Percentiles rank a stretch among this genome's conserved stretches.
These are phyloP conservation scores for Schizaphis graminum DNA, from an alignment of 2,888 invertebrate genomes.

Conservation along the genomic window DNA sequence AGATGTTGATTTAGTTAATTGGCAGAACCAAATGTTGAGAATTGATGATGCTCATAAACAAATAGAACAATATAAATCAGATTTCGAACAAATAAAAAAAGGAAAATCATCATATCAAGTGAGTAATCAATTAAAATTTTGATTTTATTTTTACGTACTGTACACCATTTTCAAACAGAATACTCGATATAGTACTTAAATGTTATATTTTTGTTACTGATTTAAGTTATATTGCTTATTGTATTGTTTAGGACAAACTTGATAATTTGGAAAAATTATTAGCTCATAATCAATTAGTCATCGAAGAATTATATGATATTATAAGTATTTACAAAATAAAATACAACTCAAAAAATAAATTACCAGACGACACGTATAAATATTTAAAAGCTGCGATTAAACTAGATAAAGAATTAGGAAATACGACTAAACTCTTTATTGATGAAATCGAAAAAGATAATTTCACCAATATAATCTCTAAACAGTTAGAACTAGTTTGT, in stretches of 20 bases:
- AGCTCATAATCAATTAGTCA: background rate
- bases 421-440: background rate
- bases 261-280: background rate
- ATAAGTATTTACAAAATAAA: conserved; percentile 31
- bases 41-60: conserved; percentile 23
- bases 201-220: background rate
- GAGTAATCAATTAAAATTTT: background rate
- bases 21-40: conserved; percentile 11
- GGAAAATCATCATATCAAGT: conserved; percentile 23
- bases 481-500: conserved; percentile 17
- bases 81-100: conserved; percentile 50
- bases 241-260: conserved; percentile 52
- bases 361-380: conserved; percentile 31
- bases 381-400: conserved; percentile 31
- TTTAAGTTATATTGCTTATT: background rate
- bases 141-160: background rate
- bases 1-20: background rate
- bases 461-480: background rate
- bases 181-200: background rate
- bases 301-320: conserved; percentile 39
- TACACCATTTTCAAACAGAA: background rate
- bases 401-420: conserved; percentile 38
- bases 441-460: conserved; percentile 41
- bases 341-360: conserved; percentile 11
- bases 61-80: conserved; percentile 32